These are phyloP conservation scores for Tamandua tetradactyla DNA, from an alignment of 2,797 vertebrate species.

Conservation along the genomic window DNA sequence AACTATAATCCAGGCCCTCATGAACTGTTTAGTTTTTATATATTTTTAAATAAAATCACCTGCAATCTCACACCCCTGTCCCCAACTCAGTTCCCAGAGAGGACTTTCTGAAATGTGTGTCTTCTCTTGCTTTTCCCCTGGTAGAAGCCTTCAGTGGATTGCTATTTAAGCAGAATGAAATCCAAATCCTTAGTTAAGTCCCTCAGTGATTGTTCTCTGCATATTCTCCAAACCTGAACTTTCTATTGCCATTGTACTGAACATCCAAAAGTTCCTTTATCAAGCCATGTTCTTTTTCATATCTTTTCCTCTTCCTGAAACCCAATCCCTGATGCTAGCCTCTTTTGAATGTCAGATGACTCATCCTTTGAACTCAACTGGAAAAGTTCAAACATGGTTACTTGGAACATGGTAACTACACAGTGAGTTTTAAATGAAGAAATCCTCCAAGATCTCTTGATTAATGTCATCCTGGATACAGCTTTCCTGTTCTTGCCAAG, in stretches of 20 bases:
- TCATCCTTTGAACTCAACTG: constrained; percentile 10
- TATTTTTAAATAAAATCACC: background rate
- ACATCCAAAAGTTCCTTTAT: background rate
- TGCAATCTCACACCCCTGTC: background rate
- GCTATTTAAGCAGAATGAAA: background rate
- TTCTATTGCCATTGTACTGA: constrained; percentile 19
- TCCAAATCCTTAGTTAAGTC: background rate
- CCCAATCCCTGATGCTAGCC: background rate
- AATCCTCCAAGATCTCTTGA: background rate
- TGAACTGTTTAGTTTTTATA: background rate
- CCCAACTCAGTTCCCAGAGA: background rate
- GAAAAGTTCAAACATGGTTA: constrained; percentile 33
- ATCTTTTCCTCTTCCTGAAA: constrained; percentile 12
- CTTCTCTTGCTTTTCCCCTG: background rate
- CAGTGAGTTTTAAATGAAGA: constrained; percentile 18
- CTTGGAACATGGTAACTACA: background rate
- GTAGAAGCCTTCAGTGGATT: background rate
- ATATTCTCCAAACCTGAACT: background rate
- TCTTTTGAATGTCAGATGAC: background rate
- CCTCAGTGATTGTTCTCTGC: background rate
- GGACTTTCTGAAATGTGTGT: background rate
- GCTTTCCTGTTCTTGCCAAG: background rate
- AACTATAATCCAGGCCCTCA: background rate
- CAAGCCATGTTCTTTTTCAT: background rate
- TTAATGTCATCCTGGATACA: background rate